A percentile compares a stretch with the other conserved stretches of the same genome.
Evolutionary conservation across 1,140 invertebrate species (phyloP).

Genomic region (Notospermus geniculatus): DNA sequence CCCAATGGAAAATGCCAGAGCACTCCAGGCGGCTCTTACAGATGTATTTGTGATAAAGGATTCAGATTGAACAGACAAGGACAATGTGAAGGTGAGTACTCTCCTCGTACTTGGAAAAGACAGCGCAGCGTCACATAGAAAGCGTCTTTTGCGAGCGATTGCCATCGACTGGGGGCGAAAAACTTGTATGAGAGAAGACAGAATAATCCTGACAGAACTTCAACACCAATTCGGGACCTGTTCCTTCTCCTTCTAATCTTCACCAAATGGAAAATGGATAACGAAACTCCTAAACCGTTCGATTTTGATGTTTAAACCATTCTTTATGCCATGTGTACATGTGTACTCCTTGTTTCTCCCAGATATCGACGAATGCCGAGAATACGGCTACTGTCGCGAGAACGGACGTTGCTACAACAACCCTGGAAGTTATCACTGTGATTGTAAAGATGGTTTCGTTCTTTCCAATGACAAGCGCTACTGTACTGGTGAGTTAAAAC

Average conservation of each 20-base stretch:
- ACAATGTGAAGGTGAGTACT: constrained; percentile 66
- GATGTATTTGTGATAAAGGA: constrained; percentile 75
- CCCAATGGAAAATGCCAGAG: constrained; percentile 75
- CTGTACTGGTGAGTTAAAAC: constrained; percentile 14
- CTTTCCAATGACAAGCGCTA: constrained; percentile 2
- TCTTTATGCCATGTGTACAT: not conserved
- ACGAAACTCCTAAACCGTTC: too few relatives aligned
- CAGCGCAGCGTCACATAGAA: too few relatives aligned
- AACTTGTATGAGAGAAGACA: too few relatives aligned
- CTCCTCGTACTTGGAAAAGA: too few relatives aligned
- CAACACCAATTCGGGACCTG: too few relatives aligned
- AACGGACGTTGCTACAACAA: constrained; percentile 79
- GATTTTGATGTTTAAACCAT: too few relatives aligned
- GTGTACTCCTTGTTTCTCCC: constrained; percentile 28
- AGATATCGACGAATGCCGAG: constrained; percentile 83
- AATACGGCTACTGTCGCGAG: constrained; percentile 73
- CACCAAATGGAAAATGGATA: too few relatives aligned
- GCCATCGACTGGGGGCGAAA: too few relatives aligned
- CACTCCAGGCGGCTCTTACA: constrained; percentile 67
- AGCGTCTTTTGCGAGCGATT: too few relatives aligned
- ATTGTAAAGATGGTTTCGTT: constrained; percentile 45
- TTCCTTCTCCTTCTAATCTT: too few relatives aligned
- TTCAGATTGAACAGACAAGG: constrained; percentile 72
- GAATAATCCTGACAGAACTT: too few relatives aligned
- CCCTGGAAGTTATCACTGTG: constrained; percentile 47